Percentiles rank a stretch among this genome's conserved stretches.
These are phyloP conservation scores for Gallinago solitaria DNA, from an alignment of 2,797 vertebrate species.

Conservation along the genomic window DNA sequence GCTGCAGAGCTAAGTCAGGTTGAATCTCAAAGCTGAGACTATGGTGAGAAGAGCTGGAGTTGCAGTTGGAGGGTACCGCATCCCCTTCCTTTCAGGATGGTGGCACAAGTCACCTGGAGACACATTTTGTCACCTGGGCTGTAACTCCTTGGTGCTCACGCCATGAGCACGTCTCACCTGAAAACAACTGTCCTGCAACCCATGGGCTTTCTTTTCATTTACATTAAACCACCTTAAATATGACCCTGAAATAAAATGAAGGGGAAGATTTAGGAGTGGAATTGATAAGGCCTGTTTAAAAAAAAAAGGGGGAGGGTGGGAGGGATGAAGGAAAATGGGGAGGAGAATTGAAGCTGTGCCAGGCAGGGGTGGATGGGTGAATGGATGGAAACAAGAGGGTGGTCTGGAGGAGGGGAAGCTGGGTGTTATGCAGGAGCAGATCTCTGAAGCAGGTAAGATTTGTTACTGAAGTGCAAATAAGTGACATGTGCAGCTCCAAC, in stretches of 20 bases:
- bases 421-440: neutral
- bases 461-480: neutral
- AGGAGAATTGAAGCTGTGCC: neutral
- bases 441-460: neutral
- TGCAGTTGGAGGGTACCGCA: neutral
- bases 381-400: neutral
- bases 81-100: neutral
- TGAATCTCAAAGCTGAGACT: neutral
- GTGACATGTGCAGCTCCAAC: neutral
- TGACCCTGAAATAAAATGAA: neutral
- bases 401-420: neutral
- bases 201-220: neutral
- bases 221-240: neutral
- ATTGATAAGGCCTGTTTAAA: neutral
- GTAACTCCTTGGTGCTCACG: neutral
- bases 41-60: neutral
- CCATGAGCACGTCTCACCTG: neutral
- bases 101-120: fast-evolving
- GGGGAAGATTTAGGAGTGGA: neutral
- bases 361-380: neutral
- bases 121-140: neutral
- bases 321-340: fast-evolving
- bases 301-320: neutral
- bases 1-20: neutral
- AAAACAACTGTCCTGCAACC: neutral